These are phyloP conservation scores for Gonatopus flavifemur DNA, from an alignment of 1,140 invertebrate species.

Conservation along the genomic window DNA sequence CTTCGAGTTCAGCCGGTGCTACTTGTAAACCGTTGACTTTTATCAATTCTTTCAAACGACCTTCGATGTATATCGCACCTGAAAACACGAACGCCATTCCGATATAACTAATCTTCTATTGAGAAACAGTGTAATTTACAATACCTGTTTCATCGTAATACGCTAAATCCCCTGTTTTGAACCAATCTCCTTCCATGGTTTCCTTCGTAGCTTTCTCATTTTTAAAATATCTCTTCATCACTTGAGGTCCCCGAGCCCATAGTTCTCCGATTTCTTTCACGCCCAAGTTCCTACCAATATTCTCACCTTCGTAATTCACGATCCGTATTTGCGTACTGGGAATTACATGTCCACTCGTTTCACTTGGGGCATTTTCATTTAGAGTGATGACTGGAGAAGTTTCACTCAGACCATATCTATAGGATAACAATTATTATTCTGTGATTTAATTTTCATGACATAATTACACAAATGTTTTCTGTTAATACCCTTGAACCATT, in stretches of 20 bases:
- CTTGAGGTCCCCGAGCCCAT: constrained; percentile 29
- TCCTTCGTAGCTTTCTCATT: constrained; percentile 58
- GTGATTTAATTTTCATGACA: constrained; percentile 12
- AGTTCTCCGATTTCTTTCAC: constrained; percentile 33
- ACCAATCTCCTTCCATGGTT: constrained; percentile 68
- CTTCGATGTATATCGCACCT: constrained; percentile 55
- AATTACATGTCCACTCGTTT: constrained; percentile 62
- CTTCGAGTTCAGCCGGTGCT: constrained; percentile 37
- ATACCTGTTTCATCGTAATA: constrained; percentile 47
- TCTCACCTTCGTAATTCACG: constrained; percentile 52
- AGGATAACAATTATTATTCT: constrained; percentile 14
- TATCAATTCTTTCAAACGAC: constrained; percentile 64
- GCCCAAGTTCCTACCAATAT: constrained; percentile 24
- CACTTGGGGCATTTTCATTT: constrained; percentile 27
- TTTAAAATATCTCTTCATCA: constrained; percentile 62
- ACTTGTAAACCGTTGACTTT: constrained; percentile 63
- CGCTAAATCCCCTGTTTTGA: constrained; percentile 78
- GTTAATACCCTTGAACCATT: constrained; percentile 53
- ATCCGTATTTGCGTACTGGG: constrained; percentile 69
- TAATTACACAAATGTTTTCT: constrained; percentile 6
- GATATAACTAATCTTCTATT: constrained; percentile 60
- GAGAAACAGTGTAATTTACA: constrained; percentile 56
- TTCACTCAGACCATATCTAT: constrained; percentile 67
- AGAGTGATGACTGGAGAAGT: constrained; percentile 57
- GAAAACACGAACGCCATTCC: too few relatives aligned